Conservation (phyloP, 2,797 vertebrate genomes). For the Crenuchus spilurus region DNA sequence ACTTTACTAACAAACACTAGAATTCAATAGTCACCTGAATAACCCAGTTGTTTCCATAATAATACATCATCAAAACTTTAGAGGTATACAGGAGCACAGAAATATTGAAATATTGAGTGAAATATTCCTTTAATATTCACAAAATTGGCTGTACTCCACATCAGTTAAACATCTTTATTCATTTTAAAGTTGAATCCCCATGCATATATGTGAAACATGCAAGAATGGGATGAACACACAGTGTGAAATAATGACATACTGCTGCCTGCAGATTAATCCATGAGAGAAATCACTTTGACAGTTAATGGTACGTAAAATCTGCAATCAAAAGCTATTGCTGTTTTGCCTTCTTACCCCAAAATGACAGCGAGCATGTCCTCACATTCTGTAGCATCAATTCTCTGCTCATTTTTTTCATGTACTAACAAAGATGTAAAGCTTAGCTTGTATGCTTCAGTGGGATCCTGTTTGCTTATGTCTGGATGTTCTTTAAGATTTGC, state of each 20-base stretch:
- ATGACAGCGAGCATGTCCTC: slow-evolving; percentile 27
- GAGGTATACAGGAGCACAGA: too few relatives aligned
- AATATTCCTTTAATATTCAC: neutral
- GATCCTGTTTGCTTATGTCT: slow-evolving; percentile 30
- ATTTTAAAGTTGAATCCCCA: neutral
- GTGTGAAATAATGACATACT: slow-evolving; percentile 17
- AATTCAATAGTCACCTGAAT: too few relatives aligned
- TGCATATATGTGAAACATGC: neutral
- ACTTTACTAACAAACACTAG: too few relatives aligned
- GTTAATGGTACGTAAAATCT: slow-evolving; percentile 29
- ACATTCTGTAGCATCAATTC: neutral
- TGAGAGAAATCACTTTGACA: slow-evolving; percentile 15
- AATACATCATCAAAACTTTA: too few relatives aligned
- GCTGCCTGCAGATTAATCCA: slow-evolving; percentile 1
- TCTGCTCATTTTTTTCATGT: slow-evolving; percentile 34
- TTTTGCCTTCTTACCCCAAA: neutral
- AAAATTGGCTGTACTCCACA: neutral
- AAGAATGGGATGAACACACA: slow-evolving; percentile 13
- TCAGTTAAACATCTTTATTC: neutral
- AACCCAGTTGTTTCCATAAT: too few relatives aligned
- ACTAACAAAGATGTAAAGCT: slow-evolving; percentile 38
- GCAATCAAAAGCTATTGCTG: slow-evolving; percentile 9
- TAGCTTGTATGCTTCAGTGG: slow-evolving; percentile 3
- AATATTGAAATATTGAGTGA: too few relatives aligned
- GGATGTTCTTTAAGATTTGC: slow-evolving; percentile 25